Base-by-base conservation (phyloP, 2,113 vertebrate species). In the Corvus moneduloides region DNA sequence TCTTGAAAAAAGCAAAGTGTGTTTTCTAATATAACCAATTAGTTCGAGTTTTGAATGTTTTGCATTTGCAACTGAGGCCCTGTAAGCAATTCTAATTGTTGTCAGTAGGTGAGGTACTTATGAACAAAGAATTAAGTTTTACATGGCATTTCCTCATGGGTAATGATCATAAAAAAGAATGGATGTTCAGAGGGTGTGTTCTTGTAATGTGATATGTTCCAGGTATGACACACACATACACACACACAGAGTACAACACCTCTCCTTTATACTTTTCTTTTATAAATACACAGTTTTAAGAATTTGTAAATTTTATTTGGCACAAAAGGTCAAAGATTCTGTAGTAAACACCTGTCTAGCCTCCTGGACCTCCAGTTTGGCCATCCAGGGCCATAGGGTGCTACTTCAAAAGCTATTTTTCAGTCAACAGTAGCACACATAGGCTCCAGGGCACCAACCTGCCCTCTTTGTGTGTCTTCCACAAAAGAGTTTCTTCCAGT, bases 161-260 rank as follows among this genome's bases (percentile, higher is more conserved):
- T 41, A 67, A 35, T 19, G 55, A 21, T 48, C 32, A 58, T 46
- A 51, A 86, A 59, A 77, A 88, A 17, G 7, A 90, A 71, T 18
- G 19, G 10, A 33, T 55, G 3, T 55, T 71, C 74, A 46, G 18
- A 83, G 30, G 55, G 1, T 27, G 13, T 49, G 30, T n/a, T 73
- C 33, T 17, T 66, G 5, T 22, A 69, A 46, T 30, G 20, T 19
- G 14, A 1, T 77, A 13, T 35, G 15, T 62, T 76, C 20, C 30
- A 87, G 5, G 15, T 39, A 16, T 49, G 16, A 54, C 15, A 33
- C 11, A 32, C 18, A 68, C 3, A 44, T 3, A 8, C 7, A 43
- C 3, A 35, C 1, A n/a, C 3, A 35, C 1, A 58, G 2, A 23
- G 2, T 21, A 39, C 4, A 26, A n/a, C 11, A 26, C 9, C 2